phyloP scores from a whole-genome alignment of 1,140 invertebrate species.

The Danaus melanippus region DNA sequence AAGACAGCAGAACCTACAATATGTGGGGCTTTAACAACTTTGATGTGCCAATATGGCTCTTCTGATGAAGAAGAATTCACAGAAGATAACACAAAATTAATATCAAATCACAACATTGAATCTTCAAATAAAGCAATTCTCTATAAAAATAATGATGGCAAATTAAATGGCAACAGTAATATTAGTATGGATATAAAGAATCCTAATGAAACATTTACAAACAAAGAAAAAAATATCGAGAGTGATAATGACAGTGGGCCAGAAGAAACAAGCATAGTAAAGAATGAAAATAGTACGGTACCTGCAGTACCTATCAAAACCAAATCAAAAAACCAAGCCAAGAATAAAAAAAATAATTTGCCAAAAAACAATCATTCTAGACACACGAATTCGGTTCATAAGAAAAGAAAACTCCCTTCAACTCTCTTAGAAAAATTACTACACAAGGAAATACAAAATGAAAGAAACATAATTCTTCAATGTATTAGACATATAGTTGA shows the following conservation, averaged over 20 bases:
- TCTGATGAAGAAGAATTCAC: slow-evolving; percentile 61
- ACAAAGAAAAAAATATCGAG: slow-evolving; percentile 15
- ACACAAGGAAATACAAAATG: slow-evolving; percentile 76
- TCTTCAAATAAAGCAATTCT: slow-evolving; percentile 15
- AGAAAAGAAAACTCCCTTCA: slow-evolving; percentile 48
- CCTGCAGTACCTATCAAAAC: not conserved
- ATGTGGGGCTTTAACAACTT: slow-evolving; percentile 68
- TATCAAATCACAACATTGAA: slow-evolving; percentile 13
- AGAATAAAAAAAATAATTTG: slow-evolving; percentile 9
- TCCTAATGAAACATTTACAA: slow-evolving; percentile 4
- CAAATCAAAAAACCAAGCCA: slow-evolving; percentile 6
- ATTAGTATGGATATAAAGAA: slow-evolving; percentile 3
- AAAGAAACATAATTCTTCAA: slow-evolving; percentile 82
- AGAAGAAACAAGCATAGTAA: slow-evolving; percentile 55
- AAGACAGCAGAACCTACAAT: slow-evolving; percentile 30
- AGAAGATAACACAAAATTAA: slow-evolving; percentile 12
- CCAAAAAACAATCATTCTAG: slow-evolving; percentile 3
- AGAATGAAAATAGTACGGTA: slow-evolving; percentile 21
- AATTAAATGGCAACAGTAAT: too few species aligned
- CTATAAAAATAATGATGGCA: too few species aligned
- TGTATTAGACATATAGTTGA: slow-evolving; percentile 81
- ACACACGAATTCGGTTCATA: slow-evolving; percentile 1
- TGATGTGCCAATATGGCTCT: slow-evolving; percentile 72
- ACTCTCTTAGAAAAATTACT: slow-evolving; percentile 75
- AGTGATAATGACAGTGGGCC: slow-evolving; percentile 63